These are phyloP conservation scores for Microctenopoma steveboyesi DNA, from an alignment of 2,797 vertebrate genomes.

Conservation along the genomic window DNA sequence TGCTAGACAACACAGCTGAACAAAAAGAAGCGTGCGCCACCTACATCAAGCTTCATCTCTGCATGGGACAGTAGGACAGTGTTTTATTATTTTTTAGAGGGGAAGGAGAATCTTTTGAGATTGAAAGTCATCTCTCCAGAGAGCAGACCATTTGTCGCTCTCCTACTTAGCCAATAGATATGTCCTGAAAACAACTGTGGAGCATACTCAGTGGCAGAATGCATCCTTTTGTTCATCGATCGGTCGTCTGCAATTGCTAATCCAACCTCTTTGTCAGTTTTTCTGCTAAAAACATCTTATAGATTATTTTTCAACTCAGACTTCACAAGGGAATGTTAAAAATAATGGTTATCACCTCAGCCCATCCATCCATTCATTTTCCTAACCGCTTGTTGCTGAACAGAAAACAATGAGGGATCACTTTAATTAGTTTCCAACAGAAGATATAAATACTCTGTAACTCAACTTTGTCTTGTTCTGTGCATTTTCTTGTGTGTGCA, in stretches of 20 bases:
- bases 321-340: too few species aligned
- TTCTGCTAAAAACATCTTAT: background rate
- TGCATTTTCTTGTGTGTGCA: conserved; percentile 60
- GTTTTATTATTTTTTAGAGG: too few species aligned
- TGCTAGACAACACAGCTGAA: too few species aligned
- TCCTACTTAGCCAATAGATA: background rate
- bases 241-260: too few species aligned
- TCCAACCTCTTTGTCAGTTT: background rate
- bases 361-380: background rate
- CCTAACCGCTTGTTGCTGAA: too few species aligned
- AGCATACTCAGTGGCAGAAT: too few species aligned
- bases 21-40: background rate
- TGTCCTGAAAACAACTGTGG: too few species aligned
- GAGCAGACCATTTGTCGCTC: background rate
- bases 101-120: background rate
- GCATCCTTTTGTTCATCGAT: too few species aligned
- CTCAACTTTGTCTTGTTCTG: background rate
- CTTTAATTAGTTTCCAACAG: too few species aligned
- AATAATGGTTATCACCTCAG: background rate
- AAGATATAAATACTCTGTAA: background rate
- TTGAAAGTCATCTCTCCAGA: background rate
- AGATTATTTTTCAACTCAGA: too few species aligned
- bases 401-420: too few species aligned
- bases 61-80: background rate
- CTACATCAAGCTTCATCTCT: background rate